Conservation (phyloP, 2,797 vertebrate species). For the Kryptolebias ocellatus region DNA sequence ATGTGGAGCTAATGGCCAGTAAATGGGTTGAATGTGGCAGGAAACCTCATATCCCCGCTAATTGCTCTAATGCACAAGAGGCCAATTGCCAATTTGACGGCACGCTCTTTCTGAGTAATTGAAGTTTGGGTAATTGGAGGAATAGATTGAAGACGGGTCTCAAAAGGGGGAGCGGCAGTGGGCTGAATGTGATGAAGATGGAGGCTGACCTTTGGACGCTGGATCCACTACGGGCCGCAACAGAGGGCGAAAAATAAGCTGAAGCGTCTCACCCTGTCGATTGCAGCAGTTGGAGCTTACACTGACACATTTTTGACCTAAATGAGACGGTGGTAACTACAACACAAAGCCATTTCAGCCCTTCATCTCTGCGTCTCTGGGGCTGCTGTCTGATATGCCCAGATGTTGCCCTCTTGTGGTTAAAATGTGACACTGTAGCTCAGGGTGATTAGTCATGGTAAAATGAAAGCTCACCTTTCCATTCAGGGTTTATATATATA, state of each 20-base stretch:
- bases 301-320: background rate
- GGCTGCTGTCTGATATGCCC: background rate
- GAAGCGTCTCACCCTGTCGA: background rate
- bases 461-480: too few species aligned
- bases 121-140: constrained; percentile 67
- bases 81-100: constrained; percentile 75
- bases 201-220: constrained; percentile 44
- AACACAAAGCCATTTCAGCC: background rate
- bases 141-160: constrained; percentile 53
- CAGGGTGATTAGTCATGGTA: too few species aligned
- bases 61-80: constrained; percentile 76
- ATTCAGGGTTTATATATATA: too few species aligned
- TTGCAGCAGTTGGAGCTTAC: background rate
- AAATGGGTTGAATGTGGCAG: constrained; percentile 70
- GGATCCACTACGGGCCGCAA: constrained; percentile 8
- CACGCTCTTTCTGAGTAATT: constrained; percentile 63
- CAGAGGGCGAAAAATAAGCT: background rate
- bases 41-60: constrained; percentile 74
- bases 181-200: constrained; percentile 34
- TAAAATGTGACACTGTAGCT: rapidly evolving
- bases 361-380: too few species aligned
- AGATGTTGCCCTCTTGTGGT: constrained; percentile 53
- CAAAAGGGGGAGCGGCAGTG: constrained; percentile 10
- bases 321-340: background rate
- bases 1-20: constrained; percentile 68